Base-by-base conservation (phyloP, 2,797 vertebrate species). In the Hephaestus fuliginosus region DNA sequence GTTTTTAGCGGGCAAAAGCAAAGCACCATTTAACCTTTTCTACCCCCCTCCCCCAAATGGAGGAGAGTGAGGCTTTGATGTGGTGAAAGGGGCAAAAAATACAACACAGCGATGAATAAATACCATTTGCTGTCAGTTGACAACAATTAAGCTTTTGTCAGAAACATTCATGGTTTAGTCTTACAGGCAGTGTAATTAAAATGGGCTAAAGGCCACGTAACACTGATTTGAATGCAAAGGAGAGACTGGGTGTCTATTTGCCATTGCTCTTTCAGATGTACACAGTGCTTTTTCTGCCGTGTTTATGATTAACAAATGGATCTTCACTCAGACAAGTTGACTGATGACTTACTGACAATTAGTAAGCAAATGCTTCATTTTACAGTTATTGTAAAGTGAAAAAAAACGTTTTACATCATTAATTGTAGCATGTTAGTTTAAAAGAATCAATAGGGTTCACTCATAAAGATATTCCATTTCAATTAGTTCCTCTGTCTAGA, bases 141-240 rank as follows among this genome's bases (percentile, higher is more conserved):
- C 74, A 78, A 69, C 69, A 64, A 89, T 81, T 75, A 83, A 77
- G 71, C 66, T 66, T 58, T 84, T 76, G 64, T 70, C 73, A 73
- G 71, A 87, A 86, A 84, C 74, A 81, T 82, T 78, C 81, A 78
- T 61, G 63, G 52, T 74, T 84, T 78, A 76, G 72, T 86, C 83
- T 91, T 72, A 70, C 86, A 87, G 81, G 85, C 79, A 87, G 80
- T 86, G 86, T 88, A 90, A 87, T 36, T 73, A 70, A 87, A 90
- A 82, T 74, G 30, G 76, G 63, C 70, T 80, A 69, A 80, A 78
- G 84, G 85, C 81, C 80, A 77, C 78, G 76, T 56, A 62, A 77
- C 33, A 25, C 78, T 76, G 83, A 84, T 66, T 44, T 39, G 49
- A 68, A 41, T 61, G 74, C 78, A 90, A 91, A 82, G 73, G 71